phyloP scores from a whole-genome alignment of 2,888 invertebrate genomes.

The Spisula solida region DNA sequence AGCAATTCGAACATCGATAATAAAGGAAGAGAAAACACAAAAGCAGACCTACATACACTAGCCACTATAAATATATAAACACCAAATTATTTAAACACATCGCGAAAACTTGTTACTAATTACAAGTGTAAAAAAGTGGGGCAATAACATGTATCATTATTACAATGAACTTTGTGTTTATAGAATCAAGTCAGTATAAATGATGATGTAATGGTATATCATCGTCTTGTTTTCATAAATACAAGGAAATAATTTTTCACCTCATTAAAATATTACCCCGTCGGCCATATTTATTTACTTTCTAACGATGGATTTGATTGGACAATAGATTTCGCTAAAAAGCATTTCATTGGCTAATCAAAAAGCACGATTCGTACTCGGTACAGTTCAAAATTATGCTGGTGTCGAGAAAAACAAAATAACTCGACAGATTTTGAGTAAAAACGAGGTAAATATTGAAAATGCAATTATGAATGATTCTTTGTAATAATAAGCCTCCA shows the following conservation, averaged over 20 bases:
- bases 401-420: not conserved
- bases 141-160: not conserved
- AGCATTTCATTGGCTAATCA: conserved; percentile 35
- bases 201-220: not conserved
- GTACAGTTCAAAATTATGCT: conserved; percentile 1
- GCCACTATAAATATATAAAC: no score
- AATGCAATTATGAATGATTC: not conserved
- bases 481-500: not conserved
- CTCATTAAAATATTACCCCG: not conserved
- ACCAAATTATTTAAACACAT: not conserved
- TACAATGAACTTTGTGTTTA: not conserved
- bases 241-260: not conserved
- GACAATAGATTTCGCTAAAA: not conserved
- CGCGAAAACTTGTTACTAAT: not conserved
- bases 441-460: not conserved
- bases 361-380: not conserved
- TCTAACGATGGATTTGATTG: conserved; percentile 33
- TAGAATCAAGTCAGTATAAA: not conserved
- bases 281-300: conserved; percentile 4
- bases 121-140: not conserved
- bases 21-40: no score
- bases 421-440: not conserved
- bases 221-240: not conserved
- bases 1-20: no score
- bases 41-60: no score